phyloP scores from a whole-genome alignment of 2,888 invertebrate species.

The Tricholauxania praeusta region DNA sequence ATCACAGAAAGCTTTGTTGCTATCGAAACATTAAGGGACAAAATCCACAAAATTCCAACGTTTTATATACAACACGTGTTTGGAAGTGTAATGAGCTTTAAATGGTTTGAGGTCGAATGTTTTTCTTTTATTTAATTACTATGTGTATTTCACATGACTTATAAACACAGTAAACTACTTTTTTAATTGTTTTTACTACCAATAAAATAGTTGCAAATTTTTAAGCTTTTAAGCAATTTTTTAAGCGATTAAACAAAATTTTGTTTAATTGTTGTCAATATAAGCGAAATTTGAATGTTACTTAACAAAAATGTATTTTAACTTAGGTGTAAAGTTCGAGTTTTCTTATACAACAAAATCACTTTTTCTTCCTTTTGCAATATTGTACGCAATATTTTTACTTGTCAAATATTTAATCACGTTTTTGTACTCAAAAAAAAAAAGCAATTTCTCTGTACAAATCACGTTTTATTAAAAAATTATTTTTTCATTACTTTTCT shows the following conservation, averaged over 20 bases:
- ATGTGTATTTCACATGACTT: neutral
- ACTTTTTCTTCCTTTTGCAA: conserved; percentile 2
- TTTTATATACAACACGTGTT: too few species aligned
- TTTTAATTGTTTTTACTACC: neutral
- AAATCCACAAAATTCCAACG: too few species aligned
- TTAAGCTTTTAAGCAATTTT: neutral
- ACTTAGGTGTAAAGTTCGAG: too few species aligned
- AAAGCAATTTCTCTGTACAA: conserved; percentile 31
- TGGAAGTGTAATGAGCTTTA: too few species aligned
- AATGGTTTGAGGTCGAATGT: too few species aligned
- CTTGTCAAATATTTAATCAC: conserved; percentile 16
- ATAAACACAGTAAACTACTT: neutral
- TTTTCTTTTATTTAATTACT: too few species aligned
- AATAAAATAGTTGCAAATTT: neutral
- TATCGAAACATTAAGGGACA: too few species aligned
- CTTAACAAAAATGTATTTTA: too few species aligned
- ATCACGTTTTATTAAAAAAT: conserved; percentile 33
- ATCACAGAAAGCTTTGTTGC: too few species aligned
- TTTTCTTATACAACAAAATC: neutral
- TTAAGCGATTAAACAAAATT: neutral
- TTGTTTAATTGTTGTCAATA: neutral
- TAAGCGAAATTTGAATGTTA: too few species aligned
- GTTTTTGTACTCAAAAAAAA: conserved; percentile 13
- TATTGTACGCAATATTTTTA: conserved; percentile 18
- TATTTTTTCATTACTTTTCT: conserved; percentile 25